Conservation (phyloP, 2,888 invertebrate genomes). For the Congeria kusceri region DNA sequence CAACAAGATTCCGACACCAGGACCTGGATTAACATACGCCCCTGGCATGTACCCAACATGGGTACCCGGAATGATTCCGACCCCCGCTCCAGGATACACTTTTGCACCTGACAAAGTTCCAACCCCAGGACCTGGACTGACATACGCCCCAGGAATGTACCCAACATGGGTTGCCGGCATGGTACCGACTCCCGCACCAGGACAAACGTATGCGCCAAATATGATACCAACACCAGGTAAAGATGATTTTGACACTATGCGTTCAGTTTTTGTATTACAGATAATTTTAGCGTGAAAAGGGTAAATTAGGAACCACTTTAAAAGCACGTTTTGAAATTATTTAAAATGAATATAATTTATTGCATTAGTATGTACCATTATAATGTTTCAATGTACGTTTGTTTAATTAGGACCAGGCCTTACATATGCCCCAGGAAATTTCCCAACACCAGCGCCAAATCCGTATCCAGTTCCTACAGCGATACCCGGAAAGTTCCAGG, state of each 20-base stretch:
- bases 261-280: slow-evolving; percentile 10
- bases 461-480: slow-evolving; percentile 65
- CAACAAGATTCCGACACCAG: slow-evolving; percentile 60
- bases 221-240: slow-evolving; percentile 60
- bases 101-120: slow-evolving; percentile 57
- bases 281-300: background rate
- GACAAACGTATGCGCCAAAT: slow-evolving; percentile 52
- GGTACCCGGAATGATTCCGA: slow-evolving; percentile 54
- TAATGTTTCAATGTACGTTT: too few relatives aligned
- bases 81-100: slow-evolving; percentile 62
- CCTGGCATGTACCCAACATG: slow-evolving; percentile 57
- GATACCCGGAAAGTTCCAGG: slow-evolving; percentile 62
- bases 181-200: slow-evolving; percentile 63
- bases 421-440: slow-evolving; percentile 45
- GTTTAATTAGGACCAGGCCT: slow-evolving; percentile 13
- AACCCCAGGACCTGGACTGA: slow-evolving; percentile 61
- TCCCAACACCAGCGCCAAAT: slow-evolving; percentile 49
- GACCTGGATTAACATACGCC: slow-evolving; percentile 58
- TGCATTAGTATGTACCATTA: too few relatives aligned
- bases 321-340: background rate
- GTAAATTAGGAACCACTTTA: background rate
- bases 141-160: slow-evolving; percentile 62
- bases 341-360: background rate
- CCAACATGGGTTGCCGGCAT: slow-evolving; percentile 63
- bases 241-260: too few relatives aligned